Conservation (phyloP, 2,888 invertebrate genomes). For the Diarsia rubi region DNA sequence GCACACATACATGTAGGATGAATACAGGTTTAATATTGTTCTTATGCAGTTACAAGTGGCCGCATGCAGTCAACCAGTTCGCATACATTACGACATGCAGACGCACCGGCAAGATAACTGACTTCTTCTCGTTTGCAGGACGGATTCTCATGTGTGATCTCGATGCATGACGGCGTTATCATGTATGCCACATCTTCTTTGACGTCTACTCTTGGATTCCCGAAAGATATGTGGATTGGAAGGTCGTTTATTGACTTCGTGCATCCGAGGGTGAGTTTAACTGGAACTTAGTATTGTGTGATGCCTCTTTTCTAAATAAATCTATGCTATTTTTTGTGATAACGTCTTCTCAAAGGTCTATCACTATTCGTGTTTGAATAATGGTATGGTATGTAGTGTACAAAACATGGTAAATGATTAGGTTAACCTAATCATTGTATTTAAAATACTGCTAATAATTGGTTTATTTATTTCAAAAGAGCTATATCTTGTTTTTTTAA, state of each 20-base stretch:
- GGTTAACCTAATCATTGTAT: too few species aligned
- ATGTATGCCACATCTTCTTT: conserved; percentile 94
- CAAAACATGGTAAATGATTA: too few species aligned
- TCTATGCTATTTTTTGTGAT: background rate
- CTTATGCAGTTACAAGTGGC: background rate
- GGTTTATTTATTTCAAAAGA: too few species aligned
- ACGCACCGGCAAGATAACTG: conserved; percentile 4
- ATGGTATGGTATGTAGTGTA: too few species aligned
- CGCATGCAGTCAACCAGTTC: background rate
- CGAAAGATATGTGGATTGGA: conserved; percentile 96
- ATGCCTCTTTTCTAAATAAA: background rate
- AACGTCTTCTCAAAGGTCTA: background rate
- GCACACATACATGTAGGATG: too few species aligned
- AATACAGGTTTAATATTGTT: conserved; percentile 7
- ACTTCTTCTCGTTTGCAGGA: conserved; percentile 86
- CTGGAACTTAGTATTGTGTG: background rate
- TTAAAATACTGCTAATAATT: too few species aligned
- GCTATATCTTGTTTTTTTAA: too few species aligned
- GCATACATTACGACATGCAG: background rate
- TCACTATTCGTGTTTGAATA: background rate
- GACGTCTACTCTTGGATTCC: conserved; percentile 93
- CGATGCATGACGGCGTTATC: conserved; percentile 96
- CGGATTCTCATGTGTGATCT: conserved; percentile 95
- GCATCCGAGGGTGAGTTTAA: conserved; percentile 92
- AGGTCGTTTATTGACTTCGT: conserved; percentile 96